A percentile compares a stretch with the other conserved stretches of the same genome.
phyloP scores from a whole-genome alignment of 2,888 invertebrate genomes.

The Cryptocephalus primarius region DNA sequence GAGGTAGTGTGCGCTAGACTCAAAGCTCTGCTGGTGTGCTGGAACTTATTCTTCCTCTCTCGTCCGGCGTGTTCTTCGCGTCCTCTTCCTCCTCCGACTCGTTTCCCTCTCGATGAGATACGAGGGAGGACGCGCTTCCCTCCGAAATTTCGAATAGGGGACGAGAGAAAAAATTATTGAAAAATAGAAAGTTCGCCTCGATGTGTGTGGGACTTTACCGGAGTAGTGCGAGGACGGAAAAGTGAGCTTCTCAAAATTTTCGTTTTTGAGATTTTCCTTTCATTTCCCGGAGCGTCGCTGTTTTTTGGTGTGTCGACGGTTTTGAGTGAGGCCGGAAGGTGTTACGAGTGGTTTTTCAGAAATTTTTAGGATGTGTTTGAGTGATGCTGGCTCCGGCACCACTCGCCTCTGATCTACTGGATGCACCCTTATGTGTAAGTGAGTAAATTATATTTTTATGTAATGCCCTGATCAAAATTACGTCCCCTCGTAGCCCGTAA shows the following conservation, averaged over 20 bases:
- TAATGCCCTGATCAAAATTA: too few relatives aligned
- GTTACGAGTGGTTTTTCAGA: slow-evolving; percentile 8
- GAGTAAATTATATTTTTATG: slow-evolving; percentile 12
- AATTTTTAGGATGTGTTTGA: slow-evolving; percentile 35
- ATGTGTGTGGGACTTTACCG: too few relatives aligned
- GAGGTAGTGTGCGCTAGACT: slow-evolving; percentile 5
- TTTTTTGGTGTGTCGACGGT: slow-evolving; percentile 2
- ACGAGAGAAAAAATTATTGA: too few relatives aligned
- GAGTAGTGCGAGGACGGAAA: too few relatives aligned
- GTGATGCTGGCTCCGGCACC: slow-evolving; percentile 38
- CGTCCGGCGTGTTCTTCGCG: neutral
- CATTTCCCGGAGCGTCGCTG: neutral
- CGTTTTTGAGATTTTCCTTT: neutral
- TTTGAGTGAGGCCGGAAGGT: slow-evolving; percentile 4
- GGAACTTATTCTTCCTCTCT: too few relatives aligned
- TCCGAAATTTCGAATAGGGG: too few relatives aligned
- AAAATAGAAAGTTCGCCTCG: too few relatives aligned
- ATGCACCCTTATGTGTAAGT: slow-evolving; percentile 38
- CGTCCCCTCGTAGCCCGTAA: too few relatives aligned
- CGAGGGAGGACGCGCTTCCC: too few relatives aligned
- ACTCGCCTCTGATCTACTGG: slow-evolving; percentile 38
- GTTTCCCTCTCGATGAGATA: too few relatives aligned
- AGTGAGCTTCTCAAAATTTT: neutral
- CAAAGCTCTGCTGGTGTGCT: too few relatives aligned
- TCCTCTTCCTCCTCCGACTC: neutral